phyloP scores from a whole-genome alignment of 2,888 invertebrate genomes.

The Seladonia tumulorum region DNA sequence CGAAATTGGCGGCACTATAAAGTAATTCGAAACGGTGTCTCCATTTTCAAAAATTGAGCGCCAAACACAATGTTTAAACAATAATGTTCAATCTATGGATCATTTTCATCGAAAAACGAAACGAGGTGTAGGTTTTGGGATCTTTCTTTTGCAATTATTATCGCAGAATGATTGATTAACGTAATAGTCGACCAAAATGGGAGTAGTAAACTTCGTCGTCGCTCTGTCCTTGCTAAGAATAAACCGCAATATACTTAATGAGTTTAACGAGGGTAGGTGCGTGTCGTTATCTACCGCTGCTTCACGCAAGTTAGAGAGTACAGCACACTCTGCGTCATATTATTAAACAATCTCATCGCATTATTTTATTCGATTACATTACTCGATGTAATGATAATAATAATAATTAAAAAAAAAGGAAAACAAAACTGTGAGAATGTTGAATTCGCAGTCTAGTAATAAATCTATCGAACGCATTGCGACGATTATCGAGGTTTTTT shows the following conservation, averaged over 20 bases:
- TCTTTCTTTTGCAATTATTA: not conserved
- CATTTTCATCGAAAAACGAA: conserved; percentile 13
- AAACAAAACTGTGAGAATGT: not conserved
- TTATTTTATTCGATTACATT: not conserved
- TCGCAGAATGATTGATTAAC: not conserved
- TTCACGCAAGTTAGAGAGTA: conserved; percentile 20
- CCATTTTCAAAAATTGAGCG: not conserved
- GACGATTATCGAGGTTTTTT: not conserved
- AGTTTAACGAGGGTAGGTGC: conserved; percentile 20
- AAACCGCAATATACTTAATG: conserved; percentile 42
- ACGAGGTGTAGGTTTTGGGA: not conserved
- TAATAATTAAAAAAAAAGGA: not conserved
- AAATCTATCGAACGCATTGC: not conserved
- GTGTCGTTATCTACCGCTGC: conserved; percentile 19
- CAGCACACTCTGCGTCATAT: not conserved
- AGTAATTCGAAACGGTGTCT: not conserved
- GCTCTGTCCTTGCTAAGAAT: conserved; percentile 40
- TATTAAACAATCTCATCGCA: not conserved
- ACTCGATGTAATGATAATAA: not conserved
- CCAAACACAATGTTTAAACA: not conserved
- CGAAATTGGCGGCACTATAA: not conserved
- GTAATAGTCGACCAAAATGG: conserved; percentile 21
- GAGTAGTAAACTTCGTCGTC: conserved; percentile 28
- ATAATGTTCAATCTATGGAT: not conserved
- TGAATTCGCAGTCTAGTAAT: not conserved